Evolutionary conservation across 1,140 invertebrate species (phyloP), one percentile per base, ranked within the genome.

Genomic region (Cydia pomonella): DNA sequence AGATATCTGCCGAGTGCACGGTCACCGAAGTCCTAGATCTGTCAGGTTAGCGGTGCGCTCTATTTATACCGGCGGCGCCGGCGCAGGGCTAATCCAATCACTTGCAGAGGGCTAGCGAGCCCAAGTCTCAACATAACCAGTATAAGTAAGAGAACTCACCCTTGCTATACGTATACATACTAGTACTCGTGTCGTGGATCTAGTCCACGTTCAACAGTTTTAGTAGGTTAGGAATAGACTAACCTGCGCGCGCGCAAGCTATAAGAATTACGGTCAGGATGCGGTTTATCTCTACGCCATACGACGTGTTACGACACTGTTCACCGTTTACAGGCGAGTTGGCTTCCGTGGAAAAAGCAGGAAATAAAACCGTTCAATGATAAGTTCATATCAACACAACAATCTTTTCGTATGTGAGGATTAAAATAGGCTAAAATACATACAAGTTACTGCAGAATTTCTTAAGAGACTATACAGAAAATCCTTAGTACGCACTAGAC

Each of bases 11-110:
- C 53, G 53, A 59, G 53, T 59, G 53, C 53, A 59, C 53, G 53
- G 53, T 59, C 53, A 59, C 53, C 53, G 21, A 59, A 59, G 53
- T 59, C 53, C 53, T 59, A 59, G 53, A 59, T 59, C 53, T 59
- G 53, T 59, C 53, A 59, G 53, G 53, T 59, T 59, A 59, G 53
- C 53, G 53, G 53, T 59, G 53, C 21, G 53, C 53, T 59, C 53
- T 59, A 59, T 59, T 59, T 59, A 59, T 59, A 59, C 53, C 21
- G 21, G 53, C 53, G 53, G 53, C 53, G 53, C 53, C 53, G 53
- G 53, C 53, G 53, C 53, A 59, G 18, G 18, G 53, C 16, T 59
- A 1, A 23, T 59, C 18, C 10, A 12, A 21, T 18, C 21, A n/a
- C 53, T 59, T 59, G n/a, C 53, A 18, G n/a, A 59, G 18, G 9